A percentile compares a stretch with the other conserved stretches of the same genome.
Evolutionary conservation across 2,797 vertebrate species (phyloP).

Genomic region (Smutsia temminckii): DNA sequence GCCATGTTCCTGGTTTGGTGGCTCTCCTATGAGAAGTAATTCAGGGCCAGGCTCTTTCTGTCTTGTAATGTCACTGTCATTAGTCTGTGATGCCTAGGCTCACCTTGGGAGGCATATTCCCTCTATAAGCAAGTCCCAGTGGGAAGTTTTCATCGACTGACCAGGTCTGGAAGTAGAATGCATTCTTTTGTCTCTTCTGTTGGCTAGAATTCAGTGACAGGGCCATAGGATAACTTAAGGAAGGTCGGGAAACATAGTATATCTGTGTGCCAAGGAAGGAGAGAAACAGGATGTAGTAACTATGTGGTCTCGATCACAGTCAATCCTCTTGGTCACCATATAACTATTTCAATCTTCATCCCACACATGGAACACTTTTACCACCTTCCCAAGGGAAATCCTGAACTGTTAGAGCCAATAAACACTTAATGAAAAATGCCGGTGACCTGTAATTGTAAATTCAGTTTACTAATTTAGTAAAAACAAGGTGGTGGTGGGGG

Average conservation of each 20-base stretch:
- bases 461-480: not conserved
- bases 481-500: not conserved
- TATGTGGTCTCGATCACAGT: not conserved
- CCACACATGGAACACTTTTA: not conserved
- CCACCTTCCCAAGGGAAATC: not conserved
- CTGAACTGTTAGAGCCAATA: not conserved
- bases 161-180: not conserved
- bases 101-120: not conserved
- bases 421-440: not conserved
- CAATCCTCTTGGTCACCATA: not conserved
- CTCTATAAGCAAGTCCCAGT: not conserved
- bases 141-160: not conserved
- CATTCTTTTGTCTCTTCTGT: not conserved
- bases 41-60: not conserved
- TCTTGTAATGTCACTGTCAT: not conserved
- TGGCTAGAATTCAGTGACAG: not conserved
- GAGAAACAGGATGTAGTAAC: not conserved
- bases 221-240: not conserved
- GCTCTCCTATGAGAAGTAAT: not conserved
- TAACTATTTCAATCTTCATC: not conserved
- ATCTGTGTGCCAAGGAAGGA: not conserved
- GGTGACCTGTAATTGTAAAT: not conserved
- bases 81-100: not conserved
- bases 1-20: fast-evolving
- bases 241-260: not conserved